phyloP scores from a whole-genome alignment of 2,113 vertebrate genomes.

The Ciconia maguari region DNA sequence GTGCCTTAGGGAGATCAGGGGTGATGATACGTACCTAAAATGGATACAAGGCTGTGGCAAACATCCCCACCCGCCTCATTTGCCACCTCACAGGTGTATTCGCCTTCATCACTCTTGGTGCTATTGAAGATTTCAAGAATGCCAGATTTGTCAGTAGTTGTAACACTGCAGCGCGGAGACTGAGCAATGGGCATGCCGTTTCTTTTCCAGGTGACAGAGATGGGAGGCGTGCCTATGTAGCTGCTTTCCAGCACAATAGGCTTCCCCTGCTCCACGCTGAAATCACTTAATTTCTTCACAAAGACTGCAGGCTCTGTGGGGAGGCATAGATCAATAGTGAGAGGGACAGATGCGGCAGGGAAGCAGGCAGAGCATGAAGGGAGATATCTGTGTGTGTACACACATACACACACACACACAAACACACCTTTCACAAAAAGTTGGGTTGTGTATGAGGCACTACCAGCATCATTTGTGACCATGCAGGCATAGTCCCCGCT shows the following conservation, averaged over 20 bases:
- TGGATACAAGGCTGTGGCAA: constrained; percentile 84
- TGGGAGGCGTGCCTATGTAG: constrained; percentile 87
- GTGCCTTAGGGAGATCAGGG: neutral
- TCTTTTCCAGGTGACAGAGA: constrained; percentile 90
- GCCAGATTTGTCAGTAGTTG: constrained; percentile 90
- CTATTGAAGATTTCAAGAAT: constrained; percentile 91
- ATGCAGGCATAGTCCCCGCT: constrained; percentile 94
- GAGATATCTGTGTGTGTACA: neutral
- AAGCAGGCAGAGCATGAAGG: neutral
- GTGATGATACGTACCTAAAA: constrained; percentile 82
- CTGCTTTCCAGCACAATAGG: constrained; percentile 87
- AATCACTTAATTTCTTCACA: constrained; percentile 89
- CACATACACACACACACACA: neutral
- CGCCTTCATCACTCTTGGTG: constrained; percentile 84
- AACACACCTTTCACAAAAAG: constrained; percentile 95
- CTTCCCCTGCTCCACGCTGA: constrained; percentile 87
- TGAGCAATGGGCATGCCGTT: constrained; percentile 83
- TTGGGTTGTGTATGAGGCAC: constrained; percentile 84
- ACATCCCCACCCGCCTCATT: constrained; percentile 90
- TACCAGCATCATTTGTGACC: constrained; percentile 92
- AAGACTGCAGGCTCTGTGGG: constrained; percentile 90
- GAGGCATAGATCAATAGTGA: constrained; percentile 22
- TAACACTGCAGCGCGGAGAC: constrained; percentile 88
- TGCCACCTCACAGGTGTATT: constrained; percentile 88
- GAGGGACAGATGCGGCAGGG: neutral